Evolutionary conservation across 2,113 vertebrate genomes (phyloP), one percentile per base, ranked within the genome.

Genomic region (Melozone crissalis): DNA sequence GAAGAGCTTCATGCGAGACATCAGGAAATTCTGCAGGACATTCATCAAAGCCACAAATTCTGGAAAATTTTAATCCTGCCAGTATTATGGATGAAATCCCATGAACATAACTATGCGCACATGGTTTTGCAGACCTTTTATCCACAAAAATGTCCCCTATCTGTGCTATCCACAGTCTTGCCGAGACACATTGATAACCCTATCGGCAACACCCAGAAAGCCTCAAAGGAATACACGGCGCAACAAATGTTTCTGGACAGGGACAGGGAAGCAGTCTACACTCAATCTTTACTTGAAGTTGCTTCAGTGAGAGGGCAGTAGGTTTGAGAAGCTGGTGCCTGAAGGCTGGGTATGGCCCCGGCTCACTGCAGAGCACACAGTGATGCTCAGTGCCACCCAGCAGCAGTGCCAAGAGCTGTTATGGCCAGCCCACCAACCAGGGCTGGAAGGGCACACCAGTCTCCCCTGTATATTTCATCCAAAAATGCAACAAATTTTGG

Each of bases 311-410:
- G 22, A n/a, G 27, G 19, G 72, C 39, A 30, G 30, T 2, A 33
- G 49, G 62, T 54, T 73, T 52, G 59, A 73, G 59, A 47, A 35
- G 37, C n/a, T 30, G 61, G 52, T 5, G 11, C 4, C 2, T 5
- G 15, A 81, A 77, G 51, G n/a, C 51, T 82, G 33, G 51, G 9
- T 13, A 10, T 0, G 0, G 21, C 13, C 33, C n/a, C 0, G 1
- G 65, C 7, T 72, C 35, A 15, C 43, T 2, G 1, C 33, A 63
- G 52, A 43, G 54, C 33, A 28, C 4, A 0, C n/a, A n/a, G 51
- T 0, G 5, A 41, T 35, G 13, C 52, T 65, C 15, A 33, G 55
- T n/a, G 82, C 47, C 39, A 39, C 39, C 39, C 39, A 39, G 39
- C 39, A 39, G 39, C 39, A 39, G 39, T 39, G 39, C 39, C 39